These are phyloP conservation scores for Hydractinia echinata DNA, from an alignment of 30 jellyfish, hydroid and myxozoan genomes.

Conservation along the genomic window DNA sequence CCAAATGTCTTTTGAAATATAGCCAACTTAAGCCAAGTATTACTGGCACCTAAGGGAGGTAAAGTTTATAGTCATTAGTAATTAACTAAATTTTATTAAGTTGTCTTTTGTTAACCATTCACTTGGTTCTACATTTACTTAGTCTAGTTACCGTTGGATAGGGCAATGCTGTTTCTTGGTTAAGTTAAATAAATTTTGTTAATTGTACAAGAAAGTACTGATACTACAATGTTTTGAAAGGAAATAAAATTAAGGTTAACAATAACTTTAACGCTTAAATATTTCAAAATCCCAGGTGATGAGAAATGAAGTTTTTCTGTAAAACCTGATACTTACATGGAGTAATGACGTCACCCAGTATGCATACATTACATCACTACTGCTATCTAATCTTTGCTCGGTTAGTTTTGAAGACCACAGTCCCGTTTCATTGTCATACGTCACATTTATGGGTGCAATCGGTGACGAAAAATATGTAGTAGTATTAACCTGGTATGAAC, in stretches of 20 bases:
- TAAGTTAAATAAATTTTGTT: too few relatives aligned
- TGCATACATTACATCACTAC: constrained; percentile 81
- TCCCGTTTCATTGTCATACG: constrained; percentile 67
- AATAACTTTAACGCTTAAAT: too few relatives aligned
- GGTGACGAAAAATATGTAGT: constrained; percentile 44
- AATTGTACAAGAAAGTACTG: too few relatives aligned
- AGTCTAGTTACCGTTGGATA: too few relatives aligned
- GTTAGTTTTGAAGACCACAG: constrained; percentile 51
- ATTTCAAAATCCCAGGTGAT: background rate
- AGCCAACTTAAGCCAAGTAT: constrained; percentile 80
- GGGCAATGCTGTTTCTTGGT: too few relatives aligned
- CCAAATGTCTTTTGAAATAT: constrained; percentile 53
- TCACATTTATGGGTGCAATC: constrained; percentile 45
- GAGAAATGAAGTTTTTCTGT: background rate
- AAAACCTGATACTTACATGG: constrained; percentile 51
- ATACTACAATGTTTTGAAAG: too few relatives aligned
- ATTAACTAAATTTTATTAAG: too few relatives aligned
- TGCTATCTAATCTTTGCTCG: constrained; percentile 49
- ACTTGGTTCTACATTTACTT: too few relatives aligned
- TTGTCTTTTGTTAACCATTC: too few relatives aligned
- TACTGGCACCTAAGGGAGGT: constrained; percentile 54
- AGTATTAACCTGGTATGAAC: constrained; percentile 68
- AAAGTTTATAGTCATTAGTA: background rate
- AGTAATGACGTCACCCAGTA: constrained; percentile 86
- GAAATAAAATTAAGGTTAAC: too few relatives aligned